These are phyloP conservation scores for Lithobates sylvaticus DNA, from an alignment of 2,797 vertebrate species.

Conservation along the genomic window DNA sequence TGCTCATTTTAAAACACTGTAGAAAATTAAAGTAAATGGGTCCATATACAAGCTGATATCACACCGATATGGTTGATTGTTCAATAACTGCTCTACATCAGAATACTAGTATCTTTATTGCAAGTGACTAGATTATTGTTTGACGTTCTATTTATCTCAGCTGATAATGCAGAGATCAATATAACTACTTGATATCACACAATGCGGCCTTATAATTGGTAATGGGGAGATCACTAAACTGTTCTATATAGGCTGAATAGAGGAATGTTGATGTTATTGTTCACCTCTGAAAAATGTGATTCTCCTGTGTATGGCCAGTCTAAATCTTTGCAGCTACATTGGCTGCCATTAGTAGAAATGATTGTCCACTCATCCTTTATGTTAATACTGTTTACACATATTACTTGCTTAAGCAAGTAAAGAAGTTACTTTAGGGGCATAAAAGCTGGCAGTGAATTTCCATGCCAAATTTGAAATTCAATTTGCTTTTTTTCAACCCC, in stretches of 20 bases:
- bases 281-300: not conserved
- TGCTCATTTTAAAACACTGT: no score
- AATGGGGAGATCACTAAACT: not conserved
- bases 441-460: constrained; percentile 17
- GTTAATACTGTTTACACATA: not conserved
- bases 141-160: no score
- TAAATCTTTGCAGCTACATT: not conserved
- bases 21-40: no score
- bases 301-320: not conserved
- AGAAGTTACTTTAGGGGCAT: not conserved
- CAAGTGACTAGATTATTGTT: no score
- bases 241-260: not conserved
- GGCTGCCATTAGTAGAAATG: not conserved
- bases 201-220: not conserved
- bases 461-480: constrained; percentile 17
- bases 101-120: no score
- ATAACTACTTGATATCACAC: not conserved
- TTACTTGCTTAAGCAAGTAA: not conserved
- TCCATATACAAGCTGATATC: no score
- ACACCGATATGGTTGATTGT: no score
- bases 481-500: constrained; percentile 21
- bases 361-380: not conserved
- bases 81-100: no score
- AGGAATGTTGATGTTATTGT: not conserved
- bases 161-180: not conserved